phyloP scores from a whole-genome alignment of 2,797 vertebrate species.

The Rhodeus uyekii region DNA sequence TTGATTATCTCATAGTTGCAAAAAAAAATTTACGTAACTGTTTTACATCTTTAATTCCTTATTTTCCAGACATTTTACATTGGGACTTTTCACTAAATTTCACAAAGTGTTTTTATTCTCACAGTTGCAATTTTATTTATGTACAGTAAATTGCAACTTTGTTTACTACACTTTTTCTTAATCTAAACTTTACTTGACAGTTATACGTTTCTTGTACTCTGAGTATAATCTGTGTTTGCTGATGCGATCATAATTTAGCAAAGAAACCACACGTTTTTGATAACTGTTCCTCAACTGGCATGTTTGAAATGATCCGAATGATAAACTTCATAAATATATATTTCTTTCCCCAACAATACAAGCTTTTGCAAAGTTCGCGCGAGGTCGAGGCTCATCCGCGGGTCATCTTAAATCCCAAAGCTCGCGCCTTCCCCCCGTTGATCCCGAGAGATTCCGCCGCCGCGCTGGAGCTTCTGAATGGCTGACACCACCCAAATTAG shows the following conservation, averaged over 20 bases:
- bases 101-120: not conserved
- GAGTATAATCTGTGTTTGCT: not conserved
- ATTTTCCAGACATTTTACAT: too few relatives aligned
- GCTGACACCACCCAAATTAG: conserved; percentile 79
- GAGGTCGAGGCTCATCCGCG: conserved; percentile 60
- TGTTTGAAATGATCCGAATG: not conserved
- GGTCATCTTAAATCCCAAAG: conserved; percentile 82
- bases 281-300: not conserved
- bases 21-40: too few relatives aligned
- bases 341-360: conserved; percentile 31
- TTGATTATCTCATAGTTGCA: too few relatives aligned
- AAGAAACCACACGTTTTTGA: not conserved
- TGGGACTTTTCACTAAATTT: not conserved
- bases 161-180: not conserved
- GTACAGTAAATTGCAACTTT: not conserved
- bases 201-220: not conserved
- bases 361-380: conserved; percentile 26
- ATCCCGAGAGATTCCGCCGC: conserved; percentile 76
- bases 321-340: not conserved
- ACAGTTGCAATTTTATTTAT: not conserved
- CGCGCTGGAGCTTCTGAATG: conserved; percentile 81
- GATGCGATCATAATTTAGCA: not conserved
- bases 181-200: not conserved
- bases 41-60: too few relatives aligned
- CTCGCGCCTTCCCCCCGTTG: conserved; percentile 76